phyloP scores from a whole-genome alignment of 2,113 vertebrate species.

The Chloropsis hardwickii region DNA sequence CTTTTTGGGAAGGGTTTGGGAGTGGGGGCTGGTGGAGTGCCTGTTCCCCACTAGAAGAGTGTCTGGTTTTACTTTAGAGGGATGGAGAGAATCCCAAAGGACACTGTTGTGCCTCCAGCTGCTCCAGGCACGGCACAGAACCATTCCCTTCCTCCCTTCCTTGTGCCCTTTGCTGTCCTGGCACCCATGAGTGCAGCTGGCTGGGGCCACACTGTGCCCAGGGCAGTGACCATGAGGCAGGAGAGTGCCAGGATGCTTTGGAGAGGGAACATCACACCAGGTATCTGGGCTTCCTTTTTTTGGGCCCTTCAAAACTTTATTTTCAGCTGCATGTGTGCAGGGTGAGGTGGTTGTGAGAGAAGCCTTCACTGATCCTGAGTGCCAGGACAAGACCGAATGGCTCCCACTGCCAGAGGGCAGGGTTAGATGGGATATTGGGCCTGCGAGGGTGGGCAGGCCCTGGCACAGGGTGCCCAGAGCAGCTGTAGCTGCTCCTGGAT shows the following conservation, averaged over 20 bases:
- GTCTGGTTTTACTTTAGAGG: not conserved
- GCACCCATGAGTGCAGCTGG: not conserved
- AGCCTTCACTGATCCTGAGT: not conserved
- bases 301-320: not conserved
- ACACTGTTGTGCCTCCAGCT: not conserved
- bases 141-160: not conserved
- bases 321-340: not conserved
- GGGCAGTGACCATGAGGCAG: not conserved
- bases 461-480: not conserved
- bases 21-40: not conserved
- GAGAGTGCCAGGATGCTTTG: not conserved
- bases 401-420: not conserved
- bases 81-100: not conserved
- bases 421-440: fast-evolving
- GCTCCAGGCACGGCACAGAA: not conserved
- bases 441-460: not conserved
- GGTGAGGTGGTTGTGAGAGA: not conserved
- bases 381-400: not conserved
- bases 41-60: not conserved
- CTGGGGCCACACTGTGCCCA: not conserved
- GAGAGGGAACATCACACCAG: not conserved
- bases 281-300: not conserved
- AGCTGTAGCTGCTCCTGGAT: not conserved
- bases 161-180: not conserved
- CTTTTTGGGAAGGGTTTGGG: fast-evolving